Evolutionary conservation across 2,113 vertebrate genomes (phyloP), one percentile per base, ranked within the genome.

Genomic region (Oenanthe melanoleuca): DNA sequence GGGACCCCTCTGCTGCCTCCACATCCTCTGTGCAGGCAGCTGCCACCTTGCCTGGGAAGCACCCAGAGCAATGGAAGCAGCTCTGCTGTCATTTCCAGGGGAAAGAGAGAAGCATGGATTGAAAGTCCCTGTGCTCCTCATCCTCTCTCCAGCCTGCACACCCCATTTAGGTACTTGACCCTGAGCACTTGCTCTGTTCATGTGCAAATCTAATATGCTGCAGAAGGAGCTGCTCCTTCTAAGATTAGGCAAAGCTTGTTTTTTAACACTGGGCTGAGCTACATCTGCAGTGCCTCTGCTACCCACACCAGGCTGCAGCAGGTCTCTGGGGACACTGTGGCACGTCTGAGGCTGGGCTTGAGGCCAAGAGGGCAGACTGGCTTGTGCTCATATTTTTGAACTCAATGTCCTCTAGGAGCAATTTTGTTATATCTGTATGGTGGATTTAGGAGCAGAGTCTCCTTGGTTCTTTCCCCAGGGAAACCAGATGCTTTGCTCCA

Each of bases 1-100:
- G 47, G n/a, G 40, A 89, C 34, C 21, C 45, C 23, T 17, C 53
- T 63, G n/a, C 53, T 69, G 75, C n/a, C n/a, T 74, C 55, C 38
- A n/a, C 0, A 0, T 74, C 31, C 31, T 31, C 23, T 3, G 2
- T 17, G 49, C 63, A 67, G 34, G 26, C 70, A 71, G 50, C 50
- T 88, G 71, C 38, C 57, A 61, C 49, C 53, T 65, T 21, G n/a
- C n/a, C 33, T 28, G 63, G 50, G 73, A 65, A 57, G 55, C 1
- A 28, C 4, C 21, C 1, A 2, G 42, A 40, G 25, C 28, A 13
- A 50, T 26, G 50, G 66, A 86, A 70, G 79, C 19, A 74, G 44
- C 16, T 50, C 56, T 66, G 66, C 31, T 40, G 26, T 60, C 38
- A 21, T 75, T 88, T 47, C 49, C 21, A 61, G 37, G n/a, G n/a